phyloP scores from a whole-genome alignment of 1,140 invertebrate species.

The Leucophenga varia region DNA sequence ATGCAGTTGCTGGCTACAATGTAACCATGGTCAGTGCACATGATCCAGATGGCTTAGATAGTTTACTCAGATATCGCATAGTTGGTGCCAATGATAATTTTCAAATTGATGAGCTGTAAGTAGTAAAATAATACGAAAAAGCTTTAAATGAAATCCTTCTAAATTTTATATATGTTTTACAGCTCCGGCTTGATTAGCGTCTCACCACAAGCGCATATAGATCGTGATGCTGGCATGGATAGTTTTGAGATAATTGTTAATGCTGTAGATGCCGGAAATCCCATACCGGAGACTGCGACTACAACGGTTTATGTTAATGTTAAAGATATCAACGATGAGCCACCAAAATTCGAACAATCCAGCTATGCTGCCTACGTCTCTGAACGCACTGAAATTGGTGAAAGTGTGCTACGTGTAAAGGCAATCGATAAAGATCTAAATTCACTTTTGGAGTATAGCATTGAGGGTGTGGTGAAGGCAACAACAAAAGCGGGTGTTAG shows the following conservation, averaged over 20 bases:
- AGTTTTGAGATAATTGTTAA: slow-evolving; percentile 73
- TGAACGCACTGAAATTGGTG: slow-evolving; percentile 67
- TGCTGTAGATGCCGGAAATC: slow-evolving; percentile 70
- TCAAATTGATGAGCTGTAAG: slow-evolving; percentile 70
- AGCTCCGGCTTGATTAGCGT: slow-evolving; percentile 73
- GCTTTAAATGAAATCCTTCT: too few species aligned
- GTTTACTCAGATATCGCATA: slow-evolving; percentile 71
- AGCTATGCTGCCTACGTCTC: slow-evolving; percentile 71
- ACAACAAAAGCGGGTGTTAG: slow-evolving; percentile 75
- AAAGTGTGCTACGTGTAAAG: slow-evolving; percentile 64
- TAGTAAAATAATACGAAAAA: too few species aligned
- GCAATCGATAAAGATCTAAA: slow-evolving; percentile 73
- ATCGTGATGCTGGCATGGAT: slow-evolving; percentile 67
- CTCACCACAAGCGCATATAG: slow-evolving; percentile 71
- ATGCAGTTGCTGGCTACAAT: slow-evolving; percentile 67
- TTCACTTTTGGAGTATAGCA: slow-evolving; percentile 67
- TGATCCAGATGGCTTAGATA: slow-evolving; percentile 75
- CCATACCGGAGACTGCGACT: slow-evolving; percentile 74
- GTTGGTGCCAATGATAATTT: slow-evolving; percentile 80
- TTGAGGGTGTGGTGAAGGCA: slow-evolving; percentile 69
- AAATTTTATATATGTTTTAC: too few species aligned
- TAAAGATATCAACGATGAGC: slow-evolving; percentile 80
- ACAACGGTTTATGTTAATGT: slow-evolving; percentile 73
- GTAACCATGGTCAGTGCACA: slow-evolving; percentile 71
- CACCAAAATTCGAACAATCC: slow-evolving; percentile 70